Base-by-base conservation (phyloP, 1,140 invertebrate species). In the Rhysida immarginata region DNA sequence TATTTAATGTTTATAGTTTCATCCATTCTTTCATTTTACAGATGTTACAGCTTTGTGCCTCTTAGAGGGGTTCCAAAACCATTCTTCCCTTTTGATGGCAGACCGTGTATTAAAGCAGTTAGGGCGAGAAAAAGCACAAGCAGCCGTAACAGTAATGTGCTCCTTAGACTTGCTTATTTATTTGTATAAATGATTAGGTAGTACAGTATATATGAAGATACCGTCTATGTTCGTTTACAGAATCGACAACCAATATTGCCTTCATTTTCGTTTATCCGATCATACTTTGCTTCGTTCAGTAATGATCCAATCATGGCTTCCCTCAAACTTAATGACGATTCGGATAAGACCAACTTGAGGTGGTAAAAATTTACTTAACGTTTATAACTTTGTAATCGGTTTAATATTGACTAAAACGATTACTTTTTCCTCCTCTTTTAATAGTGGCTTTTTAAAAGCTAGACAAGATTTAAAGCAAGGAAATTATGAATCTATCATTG, bases 11-110 rank as follows among this genome's bases (percentile, higher is more conserved):
- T n/a, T n/a, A n/a, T n/a, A n/a, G n/a, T n/a, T n/a, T n/a, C n/a
- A n/a, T n/a, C n/a, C n/a, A n/a, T n/a, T n/a, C n/a, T n/a, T n/a
- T n/a, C n/a, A n/a, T 43, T 46, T 69, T 59, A 20, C 59, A 69
- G 91, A 96, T 77, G 79, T 94, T 0, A 95, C 91, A 16, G 82
- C 86, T 48, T 85, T 88, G 20, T 95, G 89, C 71, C 83, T 95
- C 62, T 71, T 95, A 54, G 91, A 96, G 74, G 78, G 79, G 58
- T 97, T 94, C 71, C 75, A 81, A 61, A 89, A 90, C 66, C 81
- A 83, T 62, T 76, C 71, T 51, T 83, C 83, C 42, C 71, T 96
- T 16, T 67, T 81, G 44, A 81, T 83, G 68, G 90, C 90, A 18
- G 92, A 96, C 71, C 76, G 83, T 55, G 79, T 95, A 41, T 72